phyloP scores from a whole-genome alignment of 2,797 vertebrate species.

The Natrix natrix region DNA sequence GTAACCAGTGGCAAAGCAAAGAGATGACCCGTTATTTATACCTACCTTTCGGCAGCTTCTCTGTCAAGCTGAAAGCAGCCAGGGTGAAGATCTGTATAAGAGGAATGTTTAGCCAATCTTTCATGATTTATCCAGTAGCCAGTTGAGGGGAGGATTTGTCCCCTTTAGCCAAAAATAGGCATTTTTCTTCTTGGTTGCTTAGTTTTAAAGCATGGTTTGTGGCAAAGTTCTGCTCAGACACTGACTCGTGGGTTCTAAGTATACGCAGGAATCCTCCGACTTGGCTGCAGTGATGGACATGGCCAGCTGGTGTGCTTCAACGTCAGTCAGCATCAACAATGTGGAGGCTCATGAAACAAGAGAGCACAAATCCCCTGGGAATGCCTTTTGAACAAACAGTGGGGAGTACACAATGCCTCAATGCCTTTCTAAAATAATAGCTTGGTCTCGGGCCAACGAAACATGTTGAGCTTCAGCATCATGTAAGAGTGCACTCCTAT shows the following conservation, averaged over 20 bases:
- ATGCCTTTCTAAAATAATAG: slow-evolving; percentile 47
- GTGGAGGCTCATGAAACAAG: slow-evolving; percentile 76
- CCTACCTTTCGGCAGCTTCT: slow-evolving; percentile 82
- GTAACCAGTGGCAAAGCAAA: slow-evolving; percentile 25
- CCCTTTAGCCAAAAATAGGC: slow-evolving; percentile 60
- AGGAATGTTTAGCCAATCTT: slow-evolving; percentile 76
- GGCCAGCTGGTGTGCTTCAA: slow-evolving; percentile 85
- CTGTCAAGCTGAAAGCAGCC: slow-evolving; percentile 72
- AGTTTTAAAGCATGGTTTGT: slow-evolving; percentile 67
- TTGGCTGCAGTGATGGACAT: slow-evolving; percentile 79
- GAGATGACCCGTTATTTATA: slow-evolving; percentile 35
- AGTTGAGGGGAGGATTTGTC: slow-evolving; percentile 30
- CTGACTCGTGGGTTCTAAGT: slow-evolving; percentile 75
- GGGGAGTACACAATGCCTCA: slow-evolving; percentile 66
- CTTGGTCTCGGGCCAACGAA: background rate
- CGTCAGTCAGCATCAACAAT: slow-evolving; percentile 73
- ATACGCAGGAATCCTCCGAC: slow-evolving; percentile 81
- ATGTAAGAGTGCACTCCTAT: background rate
- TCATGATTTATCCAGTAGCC: slow-evolving; percentile 76
- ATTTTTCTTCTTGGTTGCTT: slow-evolving; percentile 62
- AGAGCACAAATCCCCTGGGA: slow-evolving; percentile 77
- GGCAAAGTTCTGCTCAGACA: slow-evolving; percentile 56
- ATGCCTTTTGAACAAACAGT: slow-evolving; percentile 76
- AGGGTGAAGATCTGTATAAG: slow-evolving; percentile 74
- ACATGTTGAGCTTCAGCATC: slow-evolving; percentile 18